A percentile compares a stretch with the other conserved stretches of the same genome.
Conservation (phyloP, 2,113 vertebrate species). For the Tachysurus fulvidraco region DNA sequence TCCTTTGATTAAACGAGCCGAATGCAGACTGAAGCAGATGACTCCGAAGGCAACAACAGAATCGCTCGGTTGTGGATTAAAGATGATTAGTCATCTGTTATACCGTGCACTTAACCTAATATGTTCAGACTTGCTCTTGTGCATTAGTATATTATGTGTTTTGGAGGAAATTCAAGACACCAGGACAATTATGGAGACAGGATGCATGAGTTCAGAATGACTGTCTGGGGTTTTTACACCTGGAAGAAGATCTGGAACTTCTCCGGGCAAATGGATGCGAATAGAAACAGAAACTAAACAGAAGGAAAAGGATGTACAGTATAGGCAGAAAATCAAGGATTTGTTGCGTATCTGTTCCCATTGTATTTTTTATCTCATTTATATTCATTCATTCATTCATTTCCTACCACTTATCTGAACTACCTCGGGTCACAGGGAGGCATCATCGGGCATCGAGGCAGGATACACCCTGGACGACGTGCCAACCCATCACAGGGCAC, state of each 20-base stretch:
- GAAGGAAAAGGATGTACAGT: background rate
- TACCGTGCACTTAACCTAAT: background rate
- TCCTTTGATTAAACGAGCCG: background rate
- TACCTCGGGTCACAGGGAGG: too few species aligned
- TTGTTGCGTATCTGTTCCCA: background rate
- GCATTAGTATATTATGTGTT: background rate
- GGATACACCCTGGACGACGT: too few species aligned
- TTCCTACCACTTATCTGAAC: too few species aligned
- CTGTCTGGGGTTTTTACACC: conserved; percentile 38
- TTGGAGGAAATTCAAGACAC: conserved; percentile 8
- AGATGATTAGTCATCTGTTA: background rate
- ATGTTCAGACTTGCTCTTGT: background rate
- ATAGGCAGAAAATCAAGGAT: background rate
- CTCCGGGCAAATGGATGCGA: background rate
- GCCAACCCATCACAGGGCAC: too few species aligned
- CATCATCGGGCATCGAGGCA: too few species aligned
- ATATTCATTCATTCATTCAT: too few species aligned
- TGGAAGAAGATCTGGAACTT: conserved; percentile 21
- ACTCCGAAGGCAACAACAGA: background rate
- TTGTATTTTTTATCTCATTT: background rate
- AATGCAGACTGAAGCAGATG: background rate
- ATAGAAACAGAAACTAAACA: background rate
- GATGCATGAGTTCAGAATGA: conserved; percentile 23
- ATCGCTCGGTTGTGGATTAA: background rate
- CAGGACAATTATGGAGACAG: conserved; percentile 2